Evolutionary conservation across 2,797 vertebrate species (phyloP).

Genomic region (Thalassophryne amazonica): DNA sequence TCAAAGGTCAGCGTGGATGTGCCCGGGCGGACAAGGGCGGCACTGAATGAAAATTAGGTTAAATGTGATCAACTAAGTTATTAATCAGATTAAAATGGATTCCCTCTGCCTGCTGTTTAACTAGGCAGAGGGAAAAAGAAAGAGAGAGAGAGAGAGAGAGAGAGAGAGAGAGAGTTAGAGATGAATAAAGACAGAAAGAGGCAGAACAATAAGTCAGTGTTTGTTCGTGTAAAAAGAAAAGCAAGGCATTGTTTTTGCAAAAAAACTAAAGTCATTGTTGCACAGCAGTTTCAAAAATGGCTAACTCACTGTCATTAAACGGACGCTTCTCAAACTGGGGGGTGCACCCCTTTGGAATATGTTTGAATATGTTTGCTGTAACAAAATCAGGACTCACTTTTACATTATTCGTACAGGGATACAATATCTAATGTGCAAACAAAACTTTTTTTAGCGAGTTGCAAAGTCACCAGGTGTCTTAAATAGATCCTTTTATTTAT

Average conservation of each 20-base stretch:
- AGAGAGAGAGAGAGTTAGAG: conserved; percentile 12
- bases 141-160: conserved; percentile 25
- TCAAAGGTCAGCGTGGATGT: conserved; percentile 98
- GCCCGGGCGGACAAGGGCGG: conserved; percentile 93
- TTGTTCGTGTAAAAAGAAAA: conserved; percentile 62
- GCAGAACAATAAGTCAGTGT: conserved; percentile 74
- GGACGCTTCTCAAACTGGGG: no score
- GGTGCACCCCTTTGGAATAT: no score
- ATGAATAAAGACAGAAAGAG: conserved; percentile 26
- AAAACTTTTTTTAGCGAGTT: no score
- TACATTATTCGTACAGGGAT: no score
- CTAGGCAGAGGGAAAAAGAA: conserved; percentile 70
- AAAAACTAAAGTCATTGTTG: conserved; percentile 42
- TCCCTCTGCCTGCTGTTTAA: conserved; percentile 86
- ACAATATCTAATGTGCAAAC: no score
- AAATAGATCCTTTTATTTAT: no score
- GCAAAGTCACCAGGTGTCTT: no score
- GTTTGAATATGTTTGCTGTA: no score
- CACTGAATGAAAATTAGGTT: conserved; percentile 99
- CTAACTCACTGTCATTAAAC: no score
- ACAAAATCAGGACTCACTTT: no score
- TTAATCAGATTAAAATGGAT: conserved; percentile 99
- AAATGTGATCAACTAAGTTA: conserved; percentile 99
- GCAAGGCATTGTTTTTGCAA: conserved; percentile 64
- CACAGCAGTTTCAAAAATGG: conserved; percentile 38